Base-by-base conservation (phyloP, 2,888 invertebrate species). In the Limnephilus rhombicus region DNA sequence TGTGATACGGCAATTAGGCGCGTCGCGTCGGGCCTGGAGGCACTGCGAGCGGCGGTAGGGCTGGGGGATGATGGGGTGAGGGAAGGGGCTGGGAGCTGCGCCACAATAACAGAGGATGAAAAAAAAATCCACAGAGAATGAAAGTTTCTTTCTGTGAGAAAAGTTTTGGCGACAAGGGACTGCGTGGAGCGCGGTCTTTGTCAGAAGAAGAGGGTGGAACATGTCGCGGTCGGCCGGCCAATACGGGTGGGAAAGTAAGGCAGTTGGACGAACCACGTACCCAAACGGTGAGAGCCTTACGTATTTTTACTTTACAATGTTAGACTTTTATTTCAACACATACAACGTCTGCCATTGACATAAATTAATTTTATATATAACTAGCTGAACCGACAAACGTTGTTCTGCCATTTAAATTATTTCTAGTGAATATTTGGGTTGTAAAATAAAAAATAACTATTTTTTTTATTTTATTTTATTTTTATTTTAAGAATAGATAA, bases 1-100 rank as follows among this genome's bases (percentile, higher is more conserved):
- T 89, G 88, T 89, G 88, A 89, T 89, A 89, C 88, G 88, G 88
- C 88, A 89, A 89, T 89, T 89, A 89, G 88, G 80, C 88, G 85
- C 24, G 85, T 34, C 82, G n/a, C 24, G 82, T n/a, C n/a, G 68
- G 68, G 68, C 68, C 18, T 3, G 18, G 24, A 68, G 68, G 5
- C 18, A 4, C 41, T 41, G 41, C 2, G 68, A 24, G 18, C 85
- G 81, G 7, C 31, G 82, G 81, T 9, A 7, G 34, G 82, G 82
- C 82, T 34, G 34, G 15, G 82, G 82, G 31, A 5, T 15, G 53
- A 18, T 18, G 53, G 18, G 53, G 18, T 4, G 68, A 7, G n/a
- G n/a, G 24, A 9, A 24, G 68, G 68, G 24, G n/a, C 68, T 68
- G 68, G 68, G 68, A 68, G 7, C 24, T 9, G 68, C 24, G 68